Base-by-base conservation (phyloP, 2,888 invertebrate genomes). In the Lepetodrilus schrolli region DNA sequence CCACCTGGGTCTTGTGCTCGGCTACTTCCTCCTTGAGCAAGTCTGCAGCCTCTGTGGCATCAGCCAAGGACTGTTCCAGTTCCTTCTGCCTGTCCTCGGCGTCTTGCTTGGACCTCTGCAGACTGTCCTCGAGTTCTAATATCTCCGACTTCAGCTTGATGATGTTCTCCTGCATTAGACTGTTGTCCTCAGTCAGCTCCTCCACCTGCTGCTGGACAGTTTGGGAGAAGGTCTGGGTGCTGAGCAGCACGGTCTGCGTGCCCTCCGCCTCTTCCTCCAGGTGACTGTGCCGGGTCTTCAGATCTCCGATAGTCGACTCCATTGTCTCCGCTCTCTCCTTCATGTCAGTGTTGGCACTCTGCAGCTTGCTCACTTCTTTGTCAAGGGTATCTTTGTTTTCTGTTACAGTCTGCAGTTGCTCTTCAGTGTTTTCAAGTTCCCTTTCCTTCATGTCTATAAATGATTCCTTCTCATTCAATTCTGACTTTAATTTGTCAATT, bases 161-260 rank as follows among this genome's bases (percentile, higher is more conserved):
- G 23, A 73, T 1, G 30, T 26, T 66, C 34, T 69, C 36, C 17
- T 73, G 30, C 5, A 75, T 47, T 8, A 21, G 21, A 8, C 47
- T 47, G 20, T 43, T 38, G 47, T 75, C 49, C 17, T 73, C 68
- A 26, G 38, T 48, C 3, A 58, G 38, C 13, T 36, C 34, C 7
- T 48, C 36, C 1, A 49, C 26, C 49, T 74, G 69, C 26, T 49
- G 23, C 50, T 74, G 76, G 1, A 49, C 30, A 48, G 23, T 58
- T 47, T 80, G 80, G 13, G 80, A 81, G 50, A 80, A 82, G 38
- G 75, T 75, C 34, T 79, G 81, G 26, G 83, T 79, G 23, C 58
- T 72, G 58, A 20, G 21, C 37, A 72, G n/a, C 10, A 5, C 68
- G 8, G 37, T 17, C 65, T 72, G 71, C 1, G 69, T 58, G 1